Evolutionary conservation across 2,797 vertebrate species (phyloP).

Genomic region (Squalus acanthias): DNA sequence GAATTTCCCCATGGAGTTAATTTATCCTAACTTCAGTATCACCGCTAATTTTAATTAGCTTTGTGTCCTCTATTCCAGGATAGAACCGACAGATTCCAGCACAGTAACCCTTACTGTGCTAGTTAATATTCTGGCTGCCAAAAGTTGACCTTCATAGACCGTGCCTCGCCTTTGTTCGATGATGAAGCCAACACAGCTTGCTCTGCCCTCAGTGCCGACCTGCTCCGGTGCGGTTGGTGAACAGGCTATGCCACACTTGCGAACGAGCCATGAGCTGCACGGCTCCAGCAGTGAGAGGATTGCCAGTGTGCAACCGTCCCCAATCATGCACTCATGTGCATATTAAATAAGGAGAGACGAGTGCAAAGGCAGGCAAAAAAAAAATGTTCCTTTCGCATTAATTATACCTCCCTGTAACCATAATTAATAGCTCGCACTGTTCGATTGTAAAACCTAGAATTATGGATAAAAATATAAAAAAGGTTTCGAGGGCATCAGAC

Average conservation of each 20-base stretch:
- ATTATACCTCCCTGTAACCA: not conserved
- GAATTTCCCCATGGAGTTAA: slow-evolving; percentile 18
- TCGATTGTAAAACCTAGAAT: not conserved
- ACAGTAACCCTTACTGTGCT: not conserved
- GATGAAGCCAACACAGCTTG: not conserved
- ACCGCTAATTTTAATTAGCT: slow-evolving; percentile 25
- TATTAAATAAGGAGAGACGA: not conserved
- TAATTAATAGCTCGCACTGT: not conserved
- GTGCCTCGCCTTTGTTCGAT: not conserved
- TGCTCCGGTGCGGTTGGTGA: not conserved
- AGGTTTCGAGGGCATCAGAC: not conserved
- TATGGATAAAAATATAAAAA: not conserved
- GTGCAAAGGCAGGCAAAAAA: not conserved
- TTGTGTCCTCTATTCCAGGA: not conserved
- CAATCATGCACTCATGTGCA: not conserved
- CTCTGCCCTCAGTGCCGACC: not conserved
- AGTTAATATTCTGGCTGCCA: not conserved
- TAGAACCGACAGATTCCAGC: not conserved
- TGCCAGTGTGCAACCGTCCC: not conserved
- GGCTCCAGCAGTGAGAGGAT: not conserved
- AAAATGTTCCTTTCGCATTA: not conserved
- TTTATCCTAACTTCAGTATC: not conserved
- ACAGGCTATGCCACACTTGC: not conserved
- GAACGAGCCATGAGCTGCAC: not conserved
- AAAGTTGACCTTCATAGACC: not conserved